phyloP scores from a whole-genome alignment of 1,140 invertebrate genomes.

The Ips nitidus region DNA sequence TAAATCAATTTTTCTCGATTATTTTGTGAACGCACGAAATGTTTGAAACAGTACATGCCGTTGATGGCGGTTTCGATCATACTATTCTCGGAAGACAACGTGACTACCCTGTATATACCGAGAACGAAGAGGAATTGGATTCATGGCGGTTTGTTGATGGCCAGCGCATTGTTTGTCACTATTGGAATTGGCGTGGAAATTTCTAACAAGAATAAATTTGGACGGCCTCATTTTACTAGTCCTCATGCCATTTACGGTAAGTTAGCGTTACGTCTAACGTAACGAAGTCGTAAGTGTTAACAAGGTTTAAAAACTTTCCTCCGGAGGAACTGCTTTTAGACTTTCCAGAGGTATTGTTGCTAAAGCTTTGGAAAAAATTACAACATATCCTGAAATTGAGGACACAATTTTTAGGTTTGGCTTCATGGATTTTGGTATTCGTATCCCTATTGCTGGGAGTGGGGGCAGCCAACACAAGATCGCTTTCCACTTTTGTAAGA shows the following conservation, averaged over 20 bases:
- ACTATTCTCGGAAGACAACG: slow-evolving; percentile 31
- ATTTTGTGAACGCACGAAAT: background rate
- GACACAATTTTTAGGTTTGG: slow-evolving; percentile 23
- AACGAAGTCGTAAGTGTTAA: too few relatives aligned
- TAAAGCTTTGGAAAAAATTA: too few relatives aligned
- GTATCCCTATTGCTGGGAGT: slow-evolving; percentile 28
- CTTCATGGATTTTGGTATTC: slow-evolving; percentile 28
- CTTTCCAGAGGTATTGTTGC: too few relatives aligned
- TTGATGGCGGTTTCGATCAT: slow-evolving; percentile 39
- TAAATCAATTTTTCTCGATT: background rate
- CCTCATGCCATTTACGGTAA: slow-evolving; percentile 23
- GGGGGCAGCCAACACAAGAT: slow-evolving; percentile 22
- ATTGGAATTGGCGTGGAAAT: slow-evolving; percentile 27
- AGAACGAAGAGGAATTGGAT: slow-evolving; percentile 31
- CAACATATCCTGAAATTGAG: too few relatives aligned
- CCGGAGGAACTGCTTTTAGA: background rate
- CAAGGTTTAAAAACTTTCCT: background rate
- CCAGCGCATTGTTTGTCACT: slow-evolving; percentile 19
- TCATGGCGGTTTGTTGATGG: slow-evolving; percentile 27
- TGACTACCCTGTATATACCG: slow-evolving; percentile 19
- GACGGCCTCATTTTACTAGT: slow-evolving; percentile 11
- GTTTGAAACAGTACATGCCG: slow-evolving; percentile 30
- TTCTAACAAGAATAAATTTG: background rate
- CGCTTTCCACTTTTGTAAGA: slow-evolving; percentile 16
- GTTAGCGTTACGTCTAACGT: background rate